Base-by-base conservation (phyloP, 35 echinoderm and acorn worm genomes). In the Heliocidaris tuberculata region DNA sequence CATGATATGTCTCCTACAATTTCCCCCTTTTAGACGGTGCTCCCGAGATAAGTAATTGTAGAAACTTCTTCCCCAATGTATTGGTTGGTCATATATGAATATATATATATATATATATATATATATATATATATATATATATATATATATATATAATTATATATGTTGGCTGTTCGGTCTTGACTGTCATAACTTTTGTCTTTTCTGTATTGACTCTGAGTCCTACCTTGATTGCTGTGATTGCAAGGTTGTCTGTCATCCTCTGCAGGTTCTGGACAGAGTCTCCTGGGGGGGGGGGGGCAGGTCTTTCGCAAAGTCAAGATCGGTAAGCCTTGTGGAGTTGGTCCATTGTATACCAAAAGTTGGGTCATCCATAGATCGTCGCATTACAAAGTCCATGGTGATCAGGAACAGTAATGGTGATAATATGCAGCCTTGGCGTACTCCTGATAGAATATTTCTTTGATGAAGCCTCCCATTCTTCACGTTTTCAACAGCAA, bases 331-430 rank as follows among this genome's bases (percentile, higher is more conserved):
- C 35, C 35, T 42, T 42, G 35, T 42, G 35, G 35, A 42, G 35
- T 42, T 15, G n/a, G 65, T 85, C 65, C n/a, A 19, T 15, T n/a
- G 4, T n/a, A n/a, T 19, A 85, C 15, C 65, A 85, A n/a, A 85
- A n/a, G 15, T 85, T 85, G n/a, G 15, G 15, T 85, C n/a, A 85
- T n/a, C n/a, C n/a, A 85, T 19, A 2, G 15, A 0, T 15, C n/a
- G 35, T 42, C 0, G 35, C 35, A 42, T 42, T 3, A 1, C 35
- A 42, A 42, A 42, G 35, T 85, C 15, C 0, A 85, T 85, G 70
- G 70, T 85, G n/a, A 85, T 85, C 70, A 85, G 70, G n/a, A 85
- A 85, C 70, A 85, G n/a, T n/a, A n/a, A 29, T 29, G n/a, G n/a
- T 15, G 70, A 29, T 19, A 29, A 85, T 85, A 85, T 85, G 70